Percentiles rank a stretch among this genome's conserved stretches.
These are phyloP conservation scores for Lutjanus argentimaculatus DNA, from an alignment of 2,797 vertebrate genomes.

Conservation along the genomic window DNA sequence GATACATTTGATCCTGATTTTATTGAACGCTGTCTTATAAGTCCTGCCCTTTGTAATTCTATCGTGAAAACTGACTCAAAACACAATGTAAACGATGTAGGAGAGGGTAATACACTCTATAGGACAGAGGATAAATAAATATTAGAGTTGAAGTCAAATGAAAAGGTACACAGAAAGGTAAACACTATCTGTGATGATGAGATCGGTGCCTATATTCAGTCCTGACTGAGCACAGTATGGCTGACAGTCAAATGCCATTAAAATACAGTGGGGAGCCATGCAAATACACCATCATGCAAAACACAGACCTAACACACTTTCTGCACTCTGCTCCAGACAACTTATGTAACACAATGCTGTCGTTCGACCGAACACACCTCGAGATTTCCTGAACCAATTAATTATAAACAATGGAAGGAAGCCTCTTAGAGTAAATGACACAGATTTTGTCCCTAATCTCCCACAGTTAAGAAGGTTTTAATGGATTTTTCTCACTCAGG, in stretches of 20 bases:
- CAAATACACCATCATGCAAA: slow-evolving; percentile 77
- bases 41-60: background rate
- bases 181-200: slow-evolving; percentile 48
- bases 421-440: slow-evolving; percentile 32
- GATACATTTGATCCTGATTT: background rate
- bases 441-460: slow-evolving; percentile 50
- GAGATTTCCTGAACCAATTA: slow-evolving; percentile 35
- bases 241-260: slow-evolving; percentile 80
- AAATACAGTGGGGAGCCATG: slow-evolving; percentile 77
- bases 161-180: slow-evolving; percentile 20
- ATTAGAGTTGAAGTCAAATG: background rate
- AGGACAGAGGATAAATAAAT: background rate
- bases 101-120: too few species aligned
- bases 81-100: background rate
- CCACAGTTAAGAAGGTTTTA: slow-evolving; percentile 18
- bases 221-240: slow-evolving; percentile 14
- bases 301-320: slow-evolving; percentile 37
- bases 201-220: slow-evolving; percentile 15
- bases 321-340: slow-evolving; percentile 24
- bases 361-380: slow-evolving; percentile 14
- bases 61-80: background rate
- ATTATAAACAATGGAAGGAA: slow-evolving; percentile 33
- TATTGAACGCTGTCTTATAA: background rate
- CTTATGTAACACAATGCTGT: slow-evolving; percentile 5
- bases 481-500: background rate